Percentiles rank a stretch among this genome's conserved stretches.
Evolutionary conservation across 2,797 vertebrate genomes (phyloP).

Genomic region (Myotis vivesi): DNA sequence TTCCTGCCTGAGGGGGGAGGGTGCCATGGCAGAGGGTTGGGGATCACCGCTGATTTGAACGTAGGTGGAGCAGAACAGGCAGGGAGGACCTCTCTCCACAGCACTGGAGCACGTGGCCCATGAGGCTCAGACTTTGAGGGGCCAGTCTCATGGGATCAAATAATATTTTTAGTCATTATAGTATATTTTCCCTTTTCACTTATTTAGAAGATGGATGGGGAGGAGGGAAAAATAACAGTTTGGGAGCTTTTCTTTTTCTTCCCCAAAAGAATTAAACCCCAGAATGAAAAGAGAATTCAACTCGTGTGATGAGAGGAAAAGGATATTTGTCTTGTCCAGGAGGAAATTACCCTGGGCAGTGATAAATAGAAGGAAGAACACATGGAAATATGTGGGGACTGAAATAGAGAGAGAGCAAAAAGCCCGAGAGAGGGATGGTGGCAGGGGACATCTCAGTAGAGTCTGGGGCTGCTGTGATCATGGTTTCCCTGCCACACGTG

Average conservation of each 20-base stretch:
- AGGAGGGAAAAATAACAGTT: neutral
- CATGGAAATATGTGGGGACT: neutral
- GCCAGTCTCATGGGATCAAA: neutral
- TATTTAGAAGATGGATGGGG: neutral
- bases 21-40: fast-evolving
- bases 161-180: neutral
- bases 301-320: neutral
- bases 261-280: neutral
- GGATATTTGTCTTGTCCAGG: neutral
- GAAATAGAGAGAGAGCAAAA: neutral
- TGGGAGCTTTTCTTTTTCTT: no score
- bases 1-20: neutral
- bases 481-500: neutral
- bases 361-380: neutral
- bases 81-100: neutral
- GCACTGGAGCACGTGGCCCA: neutral
- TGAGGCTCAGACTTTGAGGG: neutral
- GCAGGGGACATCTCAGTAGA: neutral
- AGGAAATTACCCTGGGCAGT: neutral
- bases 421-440: no score
- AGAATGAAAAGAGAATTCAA: neutral
- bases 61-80: neutral
- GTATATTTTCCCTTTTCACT: neutral
- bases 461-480: no score
- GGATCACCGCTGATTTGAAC: neutral